A percentile compares a stretch with the other conserved stretches of the same genome.
Conservation (phyloP, 2,113 vertebrate genomes). For the Oreamnos americanus region DNA sequence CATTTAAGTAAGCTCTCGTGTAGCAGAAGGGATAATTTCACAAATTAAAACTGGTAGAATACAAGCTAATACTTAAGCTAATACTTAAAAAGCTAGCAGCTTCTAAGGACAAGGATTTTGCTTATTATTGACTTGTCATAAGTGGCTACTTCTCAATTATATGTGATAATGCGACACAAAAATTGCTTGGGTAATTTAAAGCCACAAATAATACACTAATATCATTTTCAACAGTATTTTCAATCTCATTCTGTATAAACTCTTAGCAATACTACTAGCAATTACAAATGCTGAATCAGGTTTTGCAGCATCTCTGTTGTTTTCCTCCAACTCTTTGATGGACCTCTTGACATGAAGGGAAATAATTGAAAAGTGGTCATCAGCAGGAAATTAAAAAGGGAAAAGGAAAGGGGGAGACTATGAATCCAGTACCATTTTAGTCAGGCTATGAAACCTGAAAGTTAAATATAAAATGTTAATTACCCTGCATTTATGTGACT, state of each 20-base stretch:
- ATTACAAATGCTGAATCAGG: background rate
- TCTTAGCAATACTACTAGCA: background rate
- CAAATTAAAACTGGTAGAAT: background rate
- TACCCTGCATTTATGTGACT: background rate
- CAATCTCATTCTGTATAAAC: background rate
- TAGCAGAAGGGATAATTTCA: background rate
- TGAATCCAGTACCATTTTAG: background rate
- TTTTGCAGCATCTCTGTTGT: background rate
- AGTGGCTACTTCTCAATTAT: constrained; percentile 12
- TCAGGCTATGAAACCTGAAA: background rate
- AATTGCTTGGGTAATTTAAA: background rate
- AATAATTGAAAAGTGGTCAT: background rate
- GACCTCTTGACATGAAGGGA: background rate
- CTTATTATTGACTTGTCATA: background rate
- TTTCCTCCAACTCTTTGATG: background rate
- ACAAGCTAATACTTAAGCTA: background rate
- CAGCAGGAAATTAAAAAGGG: background rate
- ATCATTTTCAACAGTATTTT: background rate
- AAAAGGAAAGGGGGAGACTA: background rate
- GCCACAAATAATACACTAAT: background rate
- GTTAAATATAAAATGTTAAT: background rate
- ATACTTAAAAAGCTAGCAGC: background rate
- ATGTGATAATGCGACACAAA: background rate
- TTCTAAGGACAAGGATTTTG: background rate
- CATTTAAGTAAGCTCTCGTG: background rate